phyloP scores from a whole-genome alignment of 2,113 vertebrate species.

The Anarhynchus alexandrinus region DNA sequence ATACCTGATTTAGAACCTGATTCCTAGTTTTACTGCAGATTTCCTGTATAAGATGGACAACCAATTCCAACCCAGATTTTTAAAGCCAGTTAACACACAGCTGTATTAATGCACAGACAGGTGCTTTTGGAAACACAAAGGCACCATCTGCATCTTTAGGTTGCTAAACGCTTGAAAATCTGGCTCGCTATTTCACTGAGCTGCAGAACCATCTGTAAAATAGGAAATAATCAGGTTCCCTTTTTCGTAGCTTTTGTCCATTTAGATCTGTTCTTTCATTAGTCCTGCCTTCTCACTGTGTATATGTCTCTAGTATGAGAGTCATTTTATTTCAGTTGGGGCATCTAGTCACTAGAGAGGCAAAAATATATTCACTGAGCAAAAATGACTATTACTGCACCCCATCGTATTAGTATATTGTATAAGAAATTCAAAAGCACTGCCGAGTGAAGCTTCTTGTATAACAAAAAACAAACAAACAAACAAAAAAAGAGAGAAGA shows the following conservation, averaged over 20 bases:
- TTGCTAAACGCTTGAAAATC: conserved; percentile 35
- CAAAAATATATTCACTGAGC: neutral
- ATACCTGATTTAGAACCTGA: neutral
- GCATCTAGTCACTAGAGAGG: neutral
- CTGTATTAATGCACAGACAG: neutral
- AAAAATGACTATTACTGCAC: neutral
- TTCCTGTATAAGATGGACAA: neutral
- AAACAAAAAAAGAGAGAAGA: neutral
- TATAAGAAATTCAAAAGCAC: neutral
- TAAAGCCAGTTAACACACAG: neutral
- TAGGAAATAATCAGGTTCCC: conserved; percentile 31
- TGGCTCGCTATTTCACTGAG: neutral
- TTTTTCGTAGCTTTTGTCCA: conserved; percentile 2
- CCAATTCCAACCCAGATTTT: neutral
- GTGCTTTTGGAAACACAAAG: conserved; percentile 35
- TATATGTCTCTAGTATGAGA: neutral
- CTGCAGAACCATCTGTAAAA: conserved; percentile 12
- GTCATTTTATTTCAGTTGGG: neutral
- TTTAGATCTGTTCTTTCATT: neutral
- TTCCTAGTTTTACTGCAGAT: neutral
- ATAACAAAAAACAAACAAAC: neutral
- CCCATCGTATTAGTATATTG: neutral
- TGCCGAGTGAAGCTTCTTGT: neutral
- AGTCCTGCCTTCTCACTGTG: neutral
- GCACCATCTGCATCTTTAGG: conserved; percentile 44